Percentiles rank a stretch among this genome's conserved stretches.
Evolutionary conservation across 2,113 vertebrate species (phyloP).

Genomic region (Jacana jacana): DNA sequence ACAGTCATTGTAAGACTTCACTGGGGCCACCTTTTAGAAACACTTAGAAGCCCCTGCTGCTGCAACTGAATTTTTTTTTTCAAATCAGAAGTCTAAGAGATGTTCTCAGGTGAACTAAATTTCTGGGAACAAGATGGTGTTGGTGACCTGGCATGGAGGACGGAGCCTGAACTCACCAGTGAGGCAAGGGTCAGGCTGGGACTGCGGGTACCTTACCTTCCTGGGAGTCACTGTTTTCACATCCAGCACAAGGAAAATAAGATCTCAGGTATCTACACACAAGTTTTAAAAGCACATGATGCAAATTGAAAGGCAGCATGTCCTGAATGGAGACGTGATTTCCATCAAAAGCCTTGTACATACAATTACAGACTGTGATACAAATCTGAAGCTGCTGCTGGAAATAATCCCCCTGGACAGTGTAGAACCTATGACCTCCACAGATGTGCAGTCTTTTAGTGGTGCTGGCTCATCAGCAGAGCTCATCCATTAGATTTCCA

Average conservation of each 20-base stretch:
- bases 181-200: neutral
- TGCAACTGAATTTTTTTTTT: neutral
- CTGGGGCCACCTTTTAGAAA: neutral
- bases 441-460: neutral
- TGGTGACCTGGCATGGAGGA: fast-evolving
- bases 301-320: neutral
- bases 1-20: fast-evolving
- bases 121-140: neutral
- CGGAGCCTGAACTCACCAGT: neutral
- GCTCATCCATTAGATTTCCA: neutral
- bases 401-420: neutral
- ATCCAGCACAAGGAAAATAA: neutral
- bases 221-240: neutral
- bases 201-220: neutral
- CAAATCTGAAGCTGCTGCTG: neutral
- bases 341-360: neutral
- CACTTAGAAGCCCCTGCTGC: neutral
- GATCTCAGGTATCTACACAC: neutral
- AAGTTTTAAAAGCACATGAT: neutral
- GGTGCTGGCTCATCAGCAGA: neutral
- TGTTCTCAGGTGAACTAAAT: neutral
- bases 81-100: neutral
- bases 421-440: neutral
- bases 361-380: neutral
- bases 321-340: neutral